Conservation (phyloP, 2,888 invertebrate species). For the Conistra vaccinii region DNA sequence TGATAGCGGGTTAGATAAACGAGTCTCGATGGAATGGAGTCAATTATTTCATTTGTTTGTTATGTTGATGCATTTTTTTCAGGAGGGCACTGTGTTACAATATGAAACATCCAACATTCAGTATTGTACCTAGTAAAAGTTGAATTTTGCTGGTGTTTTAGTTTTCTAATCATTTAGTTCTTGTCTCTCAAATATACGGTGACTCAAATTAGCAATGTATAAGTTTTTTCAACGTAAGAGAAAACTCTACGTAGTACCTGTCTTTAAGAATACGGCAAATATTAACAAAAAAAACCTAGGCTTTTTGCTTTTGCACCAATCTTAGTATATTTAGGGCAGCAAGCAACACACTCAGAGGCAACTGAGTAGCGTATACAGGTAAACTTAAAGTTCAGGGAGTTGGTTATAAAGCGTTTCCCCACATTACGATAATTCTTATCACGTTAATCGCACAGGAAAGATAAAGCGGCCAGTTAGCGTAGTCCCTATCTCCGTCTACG, state of each 20-base stretch:
- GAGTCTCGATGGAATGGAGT: constrained; percentile 33
- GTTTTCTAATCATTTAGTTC: background rate
- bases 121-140: background rate
- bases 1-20: constrained; percentile 57
- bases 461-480: constrained; percentile 73
- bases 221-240: background rate
- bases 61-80: background rate
- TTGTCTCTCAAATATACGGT: background rate
- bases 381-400: background rate
- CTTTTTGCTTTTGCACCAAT: no score
- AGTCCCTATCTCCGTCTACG: constrained; percentile 73
- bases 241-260: background rate
- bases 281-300: no score
- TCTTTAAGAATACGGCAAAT: background rate
- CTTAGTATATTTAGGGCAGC: no score
- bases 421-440: constrained; percentile 37
- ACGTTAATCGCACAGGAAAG: constrained; percentile 64
- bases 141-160: background rate
- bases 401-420: background rate
- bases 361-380: background rate
- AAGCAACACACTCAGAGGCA: background rate
- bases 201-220: background rate
- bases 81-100: background rate
- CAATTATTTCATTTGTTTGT: constrained; percentile 31
- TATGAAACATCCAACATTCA: background rate